Percentiles rank a stretch among this genome's conserved stretches.
These are phyloP conservation scores for Pyxicephalus adspersus DNA, from an alignment of 2,113 vertebrate genomes.

Conservation along the genomic window DNA sequence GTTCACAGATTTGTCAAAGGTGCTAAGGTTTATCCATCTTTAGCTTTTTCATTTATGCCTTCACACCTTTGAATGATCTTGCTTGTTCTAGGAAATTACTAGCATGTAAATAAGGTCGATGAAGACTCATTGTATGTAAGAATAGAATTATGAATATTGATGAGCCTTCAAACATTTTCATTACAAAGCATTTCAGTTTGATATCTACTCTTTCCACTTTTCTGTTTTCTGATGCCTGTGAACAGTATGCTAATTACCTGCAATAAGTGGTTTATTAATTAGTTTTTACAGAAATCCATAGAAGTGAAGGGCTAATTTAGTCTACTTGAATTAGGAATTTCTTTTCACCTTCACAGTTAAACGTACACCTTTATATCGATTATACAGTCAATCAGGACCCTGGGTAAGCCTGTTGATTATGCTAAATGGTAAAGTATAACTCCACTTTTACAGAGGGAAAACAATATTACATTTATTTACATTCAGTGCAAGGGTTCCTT, in stretches of 20 bases:
- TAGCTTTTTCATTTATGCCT: not conserved
- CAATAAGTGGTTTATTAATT: slow-evolving; percentile 37
- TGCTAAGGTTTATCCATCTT: not conserved
- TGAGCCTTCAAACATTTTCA: slow-evolving; percentile 22
- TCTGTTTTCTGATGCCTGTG: slow-evolving; percentile 26
- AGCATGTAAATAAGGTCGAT: slow-evolving; percentile 17
- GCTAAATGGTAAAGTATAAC: not conserved
- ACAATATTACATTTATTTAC: not conserved
- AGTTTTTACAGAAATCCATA: slow-evolving; percentile 31
- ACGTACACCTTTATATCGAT: not conserved
- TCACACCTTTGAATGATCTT: not conserved
- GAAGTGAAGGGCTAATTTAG: slow-evolving; percentile 15
- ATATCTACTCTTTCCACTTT: slow-evolving; percentile 14
- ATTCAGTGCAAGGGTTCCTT: too few relatives aligned
- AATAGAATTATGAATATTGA: slow-evolving; percentile 18
- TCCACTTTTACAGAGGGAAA: not conserved
- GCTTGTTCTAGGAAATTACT: not conserved
- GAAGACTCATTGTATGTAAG: slow-evolving; percentile 4
- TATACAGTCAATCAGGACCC: not conserved
- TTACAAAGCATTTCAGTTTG: slow-evolving; percentile 28
- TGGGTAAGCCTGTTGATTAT: not conserved
- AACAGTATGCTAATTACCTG: slow-evolving; percentile 23
- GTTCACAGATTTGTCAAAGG: slow-evolving; percentile 5
- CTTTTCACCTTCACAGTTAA: slow-evolving; percentile 3
- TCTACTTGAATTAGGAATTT: slow-evolving; percentile 14